phyloP scores from a whole-genome alignment of 2,113 vertebrate genomes.

The Toxostoma redivivum region DNA sequence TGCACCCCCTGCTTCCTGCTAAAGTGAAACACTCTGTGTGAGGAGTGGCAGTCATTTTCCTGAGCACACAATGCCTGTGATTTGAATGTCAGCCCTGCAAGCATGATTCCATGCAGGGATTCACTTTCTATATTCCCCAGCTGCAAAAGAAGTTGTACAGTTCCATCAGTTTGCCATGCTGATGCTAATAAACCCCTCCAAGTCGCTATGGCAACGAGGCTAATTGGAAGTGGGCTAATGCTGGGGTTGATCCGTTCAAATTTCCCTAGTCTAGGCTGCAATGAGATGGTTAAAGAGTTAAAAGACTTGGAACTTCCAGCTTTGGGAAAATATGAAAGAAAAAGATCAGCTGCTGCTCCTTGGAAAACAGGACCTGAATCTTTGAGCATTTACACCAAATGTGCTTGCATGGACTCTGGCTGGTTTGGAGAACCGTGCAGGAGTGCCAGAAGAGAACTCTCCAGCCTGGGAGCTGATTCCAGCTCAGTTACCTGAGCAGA shows the following conservation, averaged over 20 bases:
- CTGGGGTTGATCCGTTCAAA: not conserved
- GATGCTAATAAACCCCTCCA: conserved; percentile 24
- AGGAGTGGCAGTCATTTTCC: conserved; percentile 53
- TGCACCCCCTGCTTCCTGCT: not conserved
- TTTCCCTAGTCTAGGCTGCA: not conserved
- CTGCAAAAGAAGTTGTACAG: conserved; percentile 60
- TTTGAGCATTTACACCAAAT: not conserved
- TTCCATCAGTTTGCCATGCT: conserved; percentile 46
- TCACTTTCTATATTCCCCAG: conserved; percentile 58
- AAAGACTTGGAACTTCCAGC: not conserved
- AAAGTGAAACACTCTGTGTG: conserved; percentile 33
- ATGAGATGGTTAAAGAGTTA: not conserved
- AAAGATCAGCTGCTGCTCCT: not conserved
- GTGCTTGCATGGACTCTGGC: not conserved
- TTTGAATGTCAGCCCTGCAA: conserved; percentile 65
- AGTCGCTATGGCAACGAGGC: conserved; percentile 44
- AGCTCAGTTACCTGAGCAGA: not conserved
- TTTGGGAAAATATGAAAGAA: not conserved
- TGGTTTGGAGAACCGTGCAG: not conserved
- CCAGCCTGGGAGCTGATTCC: not conserved
- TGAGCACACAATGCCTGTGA: conserved; percentile 52
- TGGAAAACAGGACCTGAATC: not conserved
- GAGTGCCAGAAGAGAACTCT: not conserved
- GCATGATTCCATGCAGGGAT: conserved; percentile 45
- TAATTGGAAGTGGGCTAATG: not conserved